These are phyloP conservation scores for Crypturellus undulatus DNA, from an alignment of 2,113 vertebrate genomes.

Conservation along the genomic window DNA sequence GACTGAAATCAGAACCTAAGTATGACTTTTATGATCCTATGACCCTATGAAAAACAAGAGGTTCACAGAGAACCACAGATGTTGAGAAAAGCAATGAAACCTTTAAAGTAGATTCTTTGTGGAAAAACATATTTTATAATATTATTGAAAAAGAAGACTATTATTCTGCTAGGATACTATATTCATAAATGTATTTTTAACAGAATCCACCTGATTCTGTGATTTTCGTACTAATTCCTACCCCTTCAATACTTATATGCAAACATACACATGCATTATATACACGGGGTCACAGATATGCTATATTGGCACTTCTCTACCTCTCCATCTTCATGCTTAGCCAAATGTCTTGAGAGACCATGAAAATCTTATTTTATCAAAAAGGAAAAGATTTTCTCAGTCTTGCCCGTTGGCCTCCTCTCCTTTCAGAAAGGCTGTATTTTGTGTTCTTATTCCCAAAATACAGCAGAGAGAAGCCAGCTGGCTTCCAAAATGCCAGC, in stretches of 20 bases:
- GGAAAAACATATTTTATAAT: not conserved
- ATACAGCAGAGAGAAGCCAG: constrained; percentile 49
- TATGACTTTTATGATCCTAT: not conserved
- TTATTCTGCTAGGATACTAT: not conserved
- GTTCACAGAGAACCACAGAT: not conserved
- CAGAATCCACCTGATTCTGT: not conserved
- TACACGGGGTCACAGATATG: not conserved
- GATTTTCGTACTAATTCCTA: constrained; percentile 1
- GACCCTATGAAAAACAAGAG: not conserved
- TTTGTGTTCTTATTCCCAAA: constrained; percentile 34
- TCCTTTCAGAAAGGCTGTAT: constrained; percentile 30
- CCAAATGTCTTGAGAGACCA: not conserved
- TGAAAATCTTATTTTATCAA: constrained; percentile 37
- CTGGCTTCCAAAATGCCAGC: constrained; percentile 58
- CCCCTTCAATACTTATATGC: not conserved
- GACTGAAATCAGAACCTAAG: not conserved
- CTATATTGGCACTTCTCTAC: not conserved
- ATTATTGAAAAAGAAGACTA: not conserved
- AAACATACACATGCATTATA: not conserved
- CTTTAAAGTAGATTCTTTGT: not conserved
- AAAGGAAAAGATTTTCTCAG: constrained; percentile 36
- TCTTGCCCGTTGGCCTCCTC: constrained; percentile 29
- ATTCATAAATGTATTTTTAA: constrained; percentile 24
- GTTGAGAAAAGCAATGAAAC: not conserved
- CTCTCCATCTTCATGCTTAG: not conserved